Conservation (phyloP, 1,140 invertebrate genomes). For the Brachionus koreanus region DNA sequence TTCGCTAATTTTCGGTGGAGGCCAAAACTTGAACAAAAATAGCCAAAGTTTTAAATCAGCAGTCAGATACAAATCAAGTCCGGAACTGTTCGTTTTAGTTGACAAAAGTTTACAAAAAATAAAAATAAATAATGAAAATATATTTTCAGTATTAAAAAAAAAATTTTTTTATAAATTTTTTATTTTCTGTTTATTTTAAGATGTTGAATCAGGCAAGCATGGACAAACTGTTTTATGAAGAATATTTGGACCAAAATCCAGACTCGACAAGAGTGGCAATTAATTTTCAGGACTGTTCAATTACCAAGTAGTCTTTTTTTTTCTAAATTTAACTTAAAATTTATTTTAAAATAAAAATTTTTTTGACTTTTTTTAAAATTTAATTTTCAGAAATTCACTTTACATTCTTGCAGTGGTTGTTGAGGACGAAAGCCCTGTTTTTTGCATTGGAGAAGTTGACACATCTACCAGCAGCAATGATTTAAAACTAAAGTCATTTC, state of each 20-base stretch:
- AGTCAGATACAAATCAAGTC: neutral
- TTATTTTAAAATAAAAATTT: neutral
- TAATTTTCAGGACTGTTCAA: slow-evolving; percentile 8
- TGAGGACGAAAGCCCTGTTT: neutral
- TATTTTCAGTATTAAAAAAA: neutral
- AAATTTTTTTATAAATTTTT: neutral
- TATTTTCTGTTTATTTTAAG: neutral
- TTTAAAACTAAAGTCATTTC: neutral
- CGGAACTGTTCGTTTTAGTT: slow-evolving; percentile 1
- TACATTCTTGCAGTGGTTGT: slow-evolving; percentile 21
- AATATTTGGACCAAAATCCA: slow-evolving; percentile 24
- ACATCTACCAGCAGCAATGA: neutral
- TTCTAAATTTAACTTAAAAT: too few relatives aligned
- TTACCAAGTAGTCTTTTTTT: neutral
- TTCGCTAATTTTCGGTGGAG: slow-evolving; percentile 23
- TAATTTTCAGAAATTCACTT: neutral
- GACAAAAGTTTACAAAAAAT: slow-evolving; percentile 42
- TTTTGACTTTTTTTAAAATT: neutral
- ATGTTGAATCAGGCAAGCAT: slow-evolving; percentile 2
- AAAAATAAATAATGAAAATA: slow-evolving; percentile 16
- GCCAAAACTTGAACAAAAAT: neutral
- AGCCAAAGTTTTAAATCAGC: slow-evolving; percentile 18
- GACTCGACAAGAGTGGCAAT: slow-evolving; percentile 27
- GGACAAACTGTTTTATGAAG: slow-evolving; percentile 43
- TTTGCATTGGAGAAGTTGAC: slow-evolving; percentile 32